Base-by-base conservation (phyloP, 2,888 invertebrate species). In the Heliconius erato region DNA sequence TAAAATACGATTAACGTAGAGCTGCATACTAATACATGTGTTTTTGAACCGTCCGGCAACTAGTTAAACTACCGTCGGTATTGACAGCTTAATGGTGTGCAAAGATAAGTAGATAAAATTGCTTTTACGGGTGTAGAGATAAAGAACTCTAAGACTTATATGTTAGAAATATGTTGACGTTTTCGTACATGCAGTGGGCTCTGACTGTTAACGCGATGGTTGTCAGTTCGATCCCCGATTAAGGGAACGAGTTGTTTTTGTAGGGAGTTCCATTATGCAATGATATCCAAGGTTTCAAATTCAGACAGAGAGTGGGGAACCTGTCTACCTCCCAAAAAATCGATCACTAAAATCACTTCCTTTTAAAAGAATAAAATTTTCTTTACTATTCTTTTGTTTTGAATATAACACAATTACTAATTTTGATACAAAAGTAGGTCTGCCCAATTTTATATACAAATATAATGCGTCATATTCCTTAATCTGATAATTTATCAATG, bases 1-100 rank as follows among this genome's bases (percentile, higher is more conserved):
- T 92, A 90, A 91, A 91, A 86, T 88, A 86, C 85, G 79, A 81
- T 79, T 87, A 85, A 88, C 88, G 28, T 88, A 86, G 85, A 87
- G 77, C 82, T 85, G 84, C 82, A 81, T 78, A 79, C 81, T 85
- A 84, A 84, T 87, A 86, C 86, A 88, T 88, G 72, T 71, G 65
- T 83, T 74, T 80, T 80, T 83, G 69, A 23, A 71, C 16, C 26
- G n/a, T 76, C 16, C 54, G 59, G 77, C 40, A 80, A 77, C 63
- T 76, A 63, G 76, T 76, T 76, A 35, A 63, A 63, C 59, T 76
- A 76, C 63, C 28, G 19, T 74, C 32, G n/a, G 63, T 76, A 76
- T 63, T 76, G 76, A 63, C 76, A 35, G 76, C 35, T 63, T 76
- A 76, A 76, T 76, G 76, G 76, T 76, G 76, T 35, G 35, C 74